Evolutionary conservation across 2,888 invertebrate genomes (phyloP), one percentile per base, ranked within the genome.

Genomic region (Pollenia amentaria): DNA sequence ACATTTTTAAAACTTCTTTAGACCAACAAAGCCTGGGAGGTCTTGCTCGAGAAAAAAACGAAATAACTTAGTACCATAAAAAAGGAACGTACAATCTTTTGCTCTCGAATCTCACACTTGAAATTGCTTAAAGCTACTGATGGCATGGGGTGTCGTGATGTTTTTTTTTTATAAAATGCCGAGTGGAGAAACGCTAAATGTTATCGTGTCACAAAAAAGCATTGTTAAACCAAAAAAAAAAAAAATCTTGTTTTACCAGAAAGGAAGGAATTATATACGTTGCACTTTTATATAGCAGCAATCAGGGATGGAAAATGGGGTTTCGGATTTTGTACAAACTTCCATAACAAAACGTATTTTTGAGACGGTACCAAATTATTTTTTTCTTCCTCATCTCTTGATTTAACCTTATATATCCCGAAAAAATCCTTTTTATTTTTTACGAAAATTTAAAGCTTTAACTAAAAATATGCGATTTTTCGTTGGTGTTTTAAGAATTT

Each of bases 121-220:
- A 64, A 76, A 73, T 42, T 57, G 84, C 84, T 75, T 21, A 7
- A 57, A 70, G 84, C 79, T 51, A 78, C 40, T 64, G 62, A 62
- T 62, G 57, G 57, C 38, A 21, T 55, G 21, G 69, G 38, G 64
- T 84, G 79, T 64, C 82, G 76, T 53, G 60, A n/a, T 53, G 29
- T 29, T 29, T 29, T 16, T 38, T 55, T 85, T 86, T 78, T 79
- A 64, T 78, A 18, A 82, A 80, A 86, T 76, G 70, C 72, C 70
- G 38, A 72, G 60, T 53, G 69, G 53, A 78, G 65, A 73, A 78
- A 73, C 62, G 67, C 48, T 55, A 70, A 83, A 83, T 79, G 78
- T 72, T 86, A 60, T 76, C 79, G 76, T 84, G 76, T 72, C 83
- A 80, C 55, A 60, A 76, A 70, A 76, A 55, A 12, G 16, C 46